Percentiles rank a stretch among this genome's conserved stretches.
Conservation (phyloP, 1,140 invertebrate genomes). For the Atta colombica region DNA sequence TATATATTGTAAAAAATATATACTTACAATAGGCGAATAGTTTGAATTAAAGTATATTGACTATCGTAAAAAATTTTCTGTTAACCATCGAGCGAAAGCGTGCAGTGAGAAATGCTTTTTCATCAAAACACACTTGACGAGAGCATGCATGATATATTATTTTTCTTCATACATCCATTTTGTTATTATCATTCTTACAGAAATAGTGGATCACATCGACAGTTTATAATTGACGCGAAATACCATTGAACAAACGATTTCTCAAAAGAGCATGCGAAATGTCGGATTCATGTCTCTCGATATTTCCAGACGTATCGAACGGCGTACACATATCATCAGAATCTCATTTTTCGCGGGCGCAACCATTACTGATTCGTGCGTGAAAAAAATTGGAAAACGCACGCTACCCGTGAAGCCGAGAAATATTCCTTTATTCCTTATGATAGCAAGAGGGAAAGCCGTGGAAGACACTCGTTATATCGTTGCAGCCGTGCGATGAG, state of each 20-base stretch:
- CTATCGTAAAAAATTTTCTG: no score
- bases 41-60: no score
- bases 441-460: background rate
- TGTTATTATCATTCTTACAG: background rate
- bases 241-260: slow-evolving; percentile 24
- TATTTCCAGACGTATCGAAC: background rate
- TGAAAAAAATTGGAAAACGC: slow-evolving; percentile 56
- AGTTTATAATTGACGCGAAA: background rate
- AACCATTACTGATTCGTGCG: background rate
- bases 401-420: background rate
- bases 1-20: no score
- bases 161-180: background rate
- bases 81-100: no score
- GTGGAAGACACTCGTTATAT: slow-evolving; percentile 49
- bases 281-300: background rate
- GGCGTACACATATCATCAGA: background rate
- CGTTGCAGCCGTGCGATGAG: slow-evolving; percentile 5
- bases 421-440: slow-evolving; percentile 41
- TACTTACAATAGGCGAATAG: no score
- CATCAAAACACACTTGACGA: no score
- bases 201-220: background rate
- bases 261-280: background rate
- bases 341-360: slow-evolving; percentile 25
- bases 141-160: no score
- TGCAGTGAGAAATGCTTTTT: no score